Evolutionary conservation across 2,113 vertebrate genomes (phyloP), one percentile per base, ranked within the genome.

Genomic region (Rhinoptilus africanus): DNA sequence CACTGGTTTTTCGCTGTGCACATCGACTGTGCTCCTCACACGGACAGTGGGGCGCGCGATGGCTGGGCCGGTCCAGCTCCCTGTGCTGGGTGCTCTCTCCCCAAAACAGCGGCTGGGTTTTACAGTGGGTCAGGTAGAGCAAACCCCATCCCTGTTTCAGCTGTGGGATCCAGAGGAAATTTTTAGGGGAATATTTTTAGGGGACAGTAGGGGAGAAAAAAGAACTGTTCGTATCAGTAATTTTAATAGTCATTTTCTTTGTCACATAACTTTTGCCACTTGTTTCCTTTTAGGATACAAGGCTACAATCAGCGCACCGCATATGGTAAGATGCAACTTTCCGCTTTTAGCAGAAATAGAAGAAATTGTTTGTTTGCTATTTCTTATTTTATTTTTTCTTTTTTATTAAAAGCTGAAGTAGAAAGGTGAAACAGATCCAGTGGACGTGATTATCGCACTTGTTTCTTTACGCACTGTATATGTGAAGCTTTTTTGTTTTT

Each of bases 221-320:
- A 37, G 35, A n/a, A 9, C 45, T 68, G 28, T n/a, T 71, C 2
- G 3, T 5, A 1, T 0, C 26, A 51, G 41, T 23, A 37, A 39
- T 63, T 54, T 73, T 28, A 59, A 9, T 35, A 4, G 15, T 37
- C 2, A 8, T 8, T 41, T 67, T 59, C 24, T 48, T 23, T 34
- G 41, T 27, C 21, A 5, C 8, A 1, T 32, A 35, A 81, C 21
- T 24, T 45, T 64, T 41, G 50, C 64, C 39, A 39, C 30, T 69
- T 20, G 12, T 74, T 79, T 97, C 74, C 50, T 91, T 85, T 66
- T 96, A 99, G 99, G 99, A 17, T 99, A 98, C 97, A 98, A 98
- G 89, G 98, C 99, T 48, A 99, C 98, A 64, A 99, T 99, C 97
- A 99, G 99, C 92, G 99, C 99, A 51, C 98, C 99, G 48, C 99